Conservation (phyloP, 1,140 invertebrate genomes). For the Muscidifurax raptorellus region DNA sequence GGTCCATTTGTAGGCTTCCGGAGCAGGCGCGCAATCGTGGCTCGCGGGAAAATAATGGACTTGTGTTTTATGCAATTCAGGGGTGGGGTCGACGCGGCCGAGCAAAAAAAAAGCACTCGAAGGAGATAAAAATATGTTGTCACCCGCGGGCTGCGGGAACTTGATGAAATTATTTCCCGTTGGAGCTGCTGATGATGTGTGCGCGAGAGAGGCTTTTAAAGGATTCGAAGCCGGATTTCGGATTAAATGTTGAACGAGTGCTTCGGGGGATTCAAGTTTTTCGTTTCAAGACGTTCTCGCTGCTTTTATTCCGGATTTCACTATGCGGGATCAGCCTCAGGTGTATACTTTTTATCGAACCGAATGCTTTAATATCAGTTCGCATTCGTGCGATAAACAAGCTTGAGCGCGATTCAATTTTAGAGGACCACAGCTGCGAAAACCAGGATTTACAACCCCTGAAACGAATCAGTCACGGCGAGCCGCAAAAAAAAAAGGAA, state of each 20-base stretch:
- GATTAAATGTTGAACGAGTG: neutral
- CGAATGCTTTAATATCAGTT: too few relatives aligned
- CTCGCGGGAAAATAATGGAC: constrained; percentile 48
- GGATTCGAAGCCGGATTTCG: neutral
- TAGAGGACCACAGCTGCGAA: too few relatives aligned
- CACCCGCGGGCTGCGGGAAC: neutral
- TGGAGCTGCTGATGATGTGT: neutral
- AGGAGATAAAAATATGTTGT: constrained; percentile 36
- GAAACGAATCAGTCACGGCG: constrained; percentile 4
- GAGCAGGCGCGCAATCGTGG: neutral
- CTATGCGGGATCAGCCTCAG: too few relatives aligned
- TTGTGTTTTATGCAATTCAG: constrained; percentile 44
- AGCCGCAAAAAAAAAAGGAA: neutral
- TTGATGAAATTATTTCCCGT: constrained; percentile 48
- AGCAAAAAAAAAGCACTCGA: constrained; percentile 32
- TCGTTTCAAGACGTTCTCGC: too few relatives aligned
- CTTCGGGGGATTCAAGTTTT: too few relatives aligned
- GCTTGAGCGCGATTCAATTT: too few relatives aligned
- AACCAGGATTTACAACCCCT: too few relatives aligned
- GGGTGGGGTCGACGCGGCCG: neutral
- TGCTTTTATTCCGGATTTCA: too few relatives aligned
- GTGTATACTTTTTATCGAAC: too few relatives aligned
- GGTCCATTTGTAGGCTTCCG: constrained; percentile 49
- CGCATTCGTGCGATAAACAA: too few relatives aligned
- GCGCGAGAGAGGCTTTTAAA: constrained; percentile 23